These are phyloP conservation scores for Neolamprologus devosi DNA, from an alignment of 2,113 vertebrate species.

Conservation along the genomic window DNA sequence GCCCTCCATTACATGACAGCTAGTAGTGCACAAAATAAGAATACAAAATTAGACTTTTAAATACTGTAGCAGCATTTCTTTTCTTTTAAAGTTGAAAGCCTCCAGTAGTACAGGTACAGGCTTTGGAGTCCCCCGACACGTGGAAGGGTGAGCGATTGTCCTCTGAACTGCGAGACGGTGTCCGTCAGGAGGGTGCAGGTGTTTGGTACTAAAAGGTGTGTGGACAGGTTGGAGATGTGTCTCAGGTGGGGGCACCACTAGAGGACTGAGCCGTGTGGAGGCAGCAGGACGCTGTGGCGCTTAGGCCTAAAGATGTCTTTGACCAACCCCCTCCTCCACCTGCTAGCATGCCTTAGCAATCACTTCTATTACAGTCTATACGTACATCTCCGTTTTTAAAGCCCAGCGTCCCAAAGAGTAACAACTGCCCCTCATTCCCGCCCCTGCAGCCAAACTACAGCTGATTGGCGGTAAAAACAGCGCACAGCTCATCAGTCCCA, in stretches of 20 bases:
- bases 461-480: background rate
- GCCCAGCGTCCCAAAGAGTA: background rate
- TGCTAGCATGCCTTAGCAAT: background rate
- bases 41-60: slow-evolving; percentile 78
- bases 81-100: slow-evolving; percentile 62
- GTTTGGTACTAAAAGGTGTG: slow-evolving; percentile 36
- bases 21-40: slow-evolving; percentile 78
- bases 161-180: slow-evolving; percentile 48
- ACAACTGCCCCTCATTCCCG: background rate
- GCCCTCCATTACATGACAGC: slow-evolving; percentile 67
- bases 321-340: background rate
- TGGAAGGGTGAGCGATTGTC: slow-evolving; percentile 65
- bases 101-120: slow-evolving; percentile 58
- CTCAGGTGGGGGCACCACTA: background rate
- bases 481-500: slow-evolving; percentile 14
- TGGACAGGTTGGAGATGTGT: slow-evolving; percentile 36
- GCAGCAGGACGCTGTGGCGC: slow-evolving; percentile 39
- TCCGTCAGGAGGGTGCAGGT: slow-evolving; percentile 28
- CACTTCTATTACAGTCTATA: background rate
- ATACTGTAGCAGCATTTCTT: slow-evolving; percentile 77
- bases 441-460: slow-evolving; percentile 11
- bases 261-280: background rate
- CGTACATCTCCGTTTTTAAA: slow-evolving; percentile 1
- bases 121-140: slow-evolving; percentile 50
- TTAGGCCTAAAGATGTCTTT: slow-evolving; percentile 27